Base-by-base conservation (phyloP, 2,113 vertebrate species). In the Planiliza haematocheilus region DNA sequence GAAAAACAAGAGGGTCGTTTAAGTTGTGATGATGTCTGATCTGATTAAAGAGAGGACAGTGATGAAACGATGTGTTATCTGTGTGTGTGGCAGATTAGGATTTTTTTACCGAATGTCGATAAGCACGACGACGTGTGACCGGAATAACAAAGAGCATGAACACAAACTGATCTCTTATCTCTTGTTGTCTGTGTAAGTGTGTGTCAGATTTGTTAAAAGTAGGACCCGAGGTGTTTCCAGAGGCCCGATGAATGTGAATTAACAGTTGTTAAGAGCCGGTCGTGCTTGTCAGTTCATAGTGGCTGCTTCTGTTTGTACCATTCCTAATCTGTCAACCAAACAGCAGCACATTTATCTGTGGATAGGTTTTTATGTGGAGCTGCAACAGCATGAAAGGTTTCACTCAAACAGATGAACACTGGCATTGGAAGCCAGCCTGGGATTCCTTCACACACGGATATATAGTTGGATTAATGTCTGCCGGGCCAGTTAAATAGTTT, bases 101-200 rank as follows among this genome's bases (percentile, higher is more conserved):
- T 71, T 82, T 83, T 82, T 83, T 67, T 70, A 75, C 14, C 42
- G 42, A 87, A 85, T 79, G 74, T 76, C 77, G 81, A 64, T 24
- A 55, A 49, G 75, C 43, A 63, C 36, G 39, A 43, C 43, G 42
- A 36, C 30, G 14, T 77, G 74, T 79, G 78, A 81, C 73, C 61
- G 36, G 71, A 84, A 81, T 83, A 58, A 48, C 36, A 51, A 81
- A 62, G 24, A 70, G 43, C 56, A 56, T 24, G 34, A 36, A 64
- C 38, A 70, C 49, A 77, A 69, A 84, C 45, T 14, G 51, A 70
- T 79, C 43, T 68, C 65, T 64, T 30, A 61, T 79, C 52, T 68
- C 48, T 45, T n/a, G 8, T 43, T 14, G 52, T 60, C 69, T 1
- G 21, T 60, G 38, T 67, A 30, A 30, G 5, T 30, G 24, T 30